Base-by-base conservation (phyloP, 2,797 vertebrate genomes). In the Philypnodon macrostomus region DNA sequence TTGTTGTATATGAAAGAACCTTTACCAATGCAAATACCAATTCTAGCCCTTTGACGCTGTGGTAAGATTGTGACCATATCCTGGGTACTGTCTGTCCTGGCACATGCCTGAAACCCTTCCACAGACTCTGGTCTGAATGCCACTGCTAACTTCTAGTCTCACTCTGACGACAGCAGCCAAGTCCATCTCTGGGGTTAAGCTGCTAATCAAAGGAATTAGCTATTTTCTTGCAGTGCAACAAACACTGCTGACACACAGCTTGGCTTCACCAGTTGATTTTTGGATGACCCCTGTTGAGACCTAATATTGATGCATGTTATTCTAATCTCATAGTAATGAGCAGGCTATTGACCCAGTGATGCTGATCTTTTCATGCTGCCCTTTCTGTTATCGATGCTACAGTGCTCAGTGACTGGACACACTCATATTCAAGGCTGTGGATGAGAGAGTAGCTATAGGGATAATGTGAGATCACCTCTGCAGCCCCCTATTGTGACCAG, bases 101-200 rank as follows among this genome's bases (percentile, higher is more conserved):
- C 79, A 78, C 73, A 81, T 79, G 75, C 67, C 70, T 14, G 61
- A 60, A 79, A 78, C 58, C 47, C 70, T 83, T 75, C 70, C 70
- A 68, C 69, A 36, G 63, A 73, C 69, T 70, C 52, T 0, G 56
- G 51, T 61, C 49, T 76, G 76, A 81, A 82, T 82, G 70, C 68
- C 76, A 81, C 51, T 58, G 10, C 63, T 53, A 37, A 64, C 68
- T 69, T 65, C 53, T 42, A 49, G 73, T 62, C 63, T 62, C 46
- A 39, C 23, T 9, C 67, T 53, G 57, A 77, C 62, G 48, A 59
- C 47, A 26, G 5, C 15, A 64, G 70, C 72, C 68, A 64, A 75
- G 60, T 74, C 75, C 68, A 58, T 83, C 76, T 76, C 64, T 12
- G 39, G 53, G 67, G 73, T 85, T 77, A 80, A 84, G 63, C 67